Evolutionary conservation across 2,888 invertebrate species (phyloP), one percentile per base, ranked within the genome.

Genomic region (Rugalucina vietnamica): DNA sequence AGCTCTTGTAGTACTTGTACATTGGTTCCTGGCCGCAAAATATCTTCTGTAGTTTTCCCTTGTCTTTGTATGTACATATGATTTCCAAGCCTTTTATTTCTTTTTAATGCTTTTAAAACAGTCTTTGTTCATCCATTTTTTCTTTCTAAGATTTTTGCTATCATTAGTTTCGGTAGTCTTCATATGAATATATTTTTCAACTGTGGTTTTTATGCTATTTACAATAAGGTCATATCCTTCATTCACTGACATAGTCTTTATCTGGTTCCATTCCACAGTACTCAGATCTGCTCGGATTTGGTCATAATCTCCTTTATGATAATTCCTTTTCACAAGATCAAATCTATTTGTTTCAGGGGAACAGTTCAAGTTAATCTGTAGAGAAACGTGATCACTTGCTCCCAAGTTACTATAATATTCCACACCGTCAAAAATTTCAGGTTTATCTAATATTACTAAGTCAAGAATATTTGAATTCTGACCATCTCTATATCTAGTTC

Each of bases 341-440:
- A 3, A 10, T 0, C 4, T 29, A 18, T 50, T 18, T n/a, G 32
- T 24, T 5, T 34, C 54, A 10, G 75, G 75, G 18, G 5, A 14
- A 32, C 75, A 50, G 32, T 27, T 54, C 32, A 50, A 57, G 1
- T 24, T 36, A 14, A 57, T 8, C 1, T n/a, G 29, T 54, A 76
- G 60, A 37, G 39, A 2, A 12, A 76, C 37, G 54, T 76, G 76
- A 10, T 60, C 76, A 76, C 76, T 76, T 14, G 76, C 76, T 10
- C 76, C 37, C 29, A 70, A 36, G 29, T 70, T 70, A 10, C 10
- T 8, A 60, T 8, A 14, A 60, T 29, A 60, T 60, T 29, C 29
- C 24, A 60, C 60, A 14, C n/a, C n/a, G 21, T 29, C 29, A 14
- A 70, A 14, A 24, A 70, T 70, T 8, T 70, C 70, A 12, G 18